Evolutionary conservation across 2,113 vertebrate genomes (phyloP).

Genomic region (Orthonyx spaldingii): DNA sequence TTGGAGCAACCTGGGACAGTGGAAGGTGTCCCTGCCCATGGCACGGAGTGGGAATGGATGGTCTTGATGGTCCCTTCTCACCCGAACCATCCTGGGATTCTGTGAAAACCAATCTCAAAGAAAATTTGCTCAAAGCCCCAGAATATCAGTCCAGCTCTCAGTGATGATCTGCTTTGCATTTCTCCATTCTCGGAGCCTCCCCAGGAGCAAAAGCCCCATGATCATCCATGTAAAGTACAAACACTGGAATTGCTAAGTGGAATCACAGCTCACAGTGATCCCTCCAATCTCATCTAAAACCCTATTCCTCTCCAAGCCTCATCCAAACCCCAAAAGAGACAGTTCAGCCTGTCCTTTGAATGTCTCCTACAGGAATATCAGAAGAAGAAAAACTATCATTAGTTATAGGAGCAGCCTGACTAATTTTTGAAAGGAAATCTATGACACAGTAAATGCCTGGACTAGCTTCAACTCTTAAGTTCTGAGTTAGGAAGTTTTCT

Average conservation of each 20-base stretch:
- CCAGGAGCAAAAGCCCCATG: background rate
- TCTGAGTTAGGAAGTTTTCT: background rate
- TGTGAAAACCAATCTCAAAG: background rate
- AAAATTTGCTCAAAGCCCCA: background rate
- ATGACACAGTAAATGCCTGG: background rate
- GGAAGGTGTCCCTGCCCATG: background rate
- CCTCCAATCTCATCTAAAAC: background rate
- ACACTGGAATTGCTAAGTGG: background rate
- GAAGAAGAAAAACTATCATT: background rate
- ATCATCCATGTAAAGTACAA: background rate
- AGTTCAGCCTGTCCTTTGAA: background rate
- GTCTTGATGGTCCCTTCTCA: background rate
- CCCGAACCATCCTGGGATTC: background rate
- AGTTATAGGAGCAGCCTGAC: background rate
- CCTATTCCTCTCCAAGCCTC: background rate
- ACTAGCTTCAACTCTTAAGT: background rate
- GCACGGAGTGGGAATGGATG: background rate
- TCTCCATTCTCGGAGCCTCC: background rate
- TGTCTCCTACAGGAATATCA: background rate
- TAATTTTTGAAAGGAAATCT: background rate
- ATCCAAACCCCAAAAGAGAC: background rate
- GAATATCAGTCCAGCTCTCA: background rate
- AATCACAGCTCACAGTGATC: background rate
- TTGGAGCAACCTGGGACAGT: fast-evolving
- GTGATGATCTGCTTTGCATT: background rate